Conservation (phyloP, 2,888 invertebrate species). For the Apodemia duryi region DNA sequence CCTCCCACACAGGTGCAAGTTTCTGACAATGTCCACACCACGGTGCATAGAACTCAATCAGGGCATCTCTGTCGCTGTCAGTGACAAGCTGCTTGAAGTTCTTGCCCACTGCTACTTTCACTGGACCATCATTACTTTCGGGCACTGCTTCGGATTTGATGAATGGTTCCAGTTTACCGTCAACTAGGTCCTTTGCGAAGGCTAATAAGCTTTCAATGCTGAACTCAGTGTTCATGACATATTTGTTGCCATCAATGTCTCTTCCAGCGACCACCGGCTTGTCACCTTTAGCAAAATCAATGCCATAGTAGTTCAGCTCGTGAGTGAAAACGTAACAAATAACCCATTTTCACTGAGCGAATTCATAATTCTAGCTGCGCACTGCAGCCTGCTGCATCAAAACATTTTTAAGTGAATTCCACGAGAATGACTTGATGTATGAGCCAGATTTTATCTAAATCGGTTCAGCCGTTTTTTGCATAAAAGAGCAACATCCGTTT, state of each 20-base stretch:
- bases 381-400: no score
- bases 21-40: constrained; percentile 99
- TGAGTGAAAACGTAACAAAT: constrained; percentile 82
- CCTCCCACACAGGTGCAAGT: constrained; percentile 94
- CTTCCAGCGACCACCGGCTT: constrained; percentile 93
- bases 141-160: constrained; percentile 97
- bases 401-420: no score
- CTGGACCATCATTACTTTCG: constrained; percentile 88
- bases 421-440: no score
- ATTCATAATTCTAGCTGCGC: no score
- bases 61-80: constrained; percentile 93
- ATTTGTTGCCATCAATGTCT: constrained; percentile 92
- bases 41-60: constrained; percentile 99
- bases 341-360: no score
- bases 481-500: no score
- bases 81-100: constrained; percentile 97
- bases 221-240: constrained; percentile 84
- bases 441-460: no score
- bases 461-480: no score
- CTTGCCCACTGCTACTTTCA: constrained; percentile 95
- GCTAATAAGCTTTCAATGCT: constrained; percentile 90
- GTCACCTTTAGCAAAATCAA: constrained; percentile 91
- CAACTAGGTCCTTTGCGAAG: constrained; percentile 91
- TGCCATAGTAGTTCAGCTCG: constrained; percentile 96
- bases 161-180: constrained; percentile 91